Conservation (phyloP, 2,888 invertebrate species). For the Nephrotoma guestfalica region DNA sequence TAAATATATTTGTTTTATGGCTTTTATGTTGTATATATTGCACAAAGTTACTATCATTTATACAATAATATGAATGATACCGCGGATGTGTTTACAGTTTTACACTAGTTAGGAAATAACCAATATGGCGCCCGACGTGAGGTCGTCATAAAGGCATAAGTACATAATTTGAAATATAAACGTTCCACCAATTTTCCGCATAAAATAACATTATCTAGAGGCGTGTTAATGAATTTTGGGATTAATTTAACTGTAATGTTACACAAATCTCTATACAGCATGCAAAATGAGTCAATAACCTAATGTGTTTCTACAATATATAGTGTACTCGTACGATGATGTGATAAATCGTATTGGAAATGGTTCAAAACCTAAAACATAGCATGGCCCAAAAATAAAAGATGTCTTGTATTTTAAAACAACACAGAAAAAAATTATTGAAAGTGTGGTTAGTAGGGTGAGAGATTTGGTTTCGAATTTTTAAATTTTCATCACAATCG, state of each 20-base stretch:
- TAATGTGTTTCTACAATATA: too few relatives aligned
- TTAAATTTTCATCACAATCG: background rate
- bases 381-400: background rate
- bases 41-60: background rate
- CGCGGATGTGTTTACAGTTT: too few relatives aligned
- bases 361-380: background rate
- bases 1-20: background rate
- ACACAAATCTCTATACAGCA: too few relatives aligned
- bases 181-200: too few relatives aligned
- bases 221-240: too few relatives aligned
- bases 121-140: background rate
- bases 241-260: too few relatives aligned
- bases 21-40: background rate
- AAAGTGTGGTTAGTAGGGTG: background rate
- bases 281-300: too few relatives aligned
- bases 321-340: background rate
- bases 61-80: too few relatives aligned
- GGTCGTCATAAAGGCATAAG: background rate
- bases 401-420: background rate
- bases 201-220: too few relatives aligned
- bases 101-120: background rate
- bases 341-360: background rate
- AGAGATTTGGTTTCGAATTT: background rate
- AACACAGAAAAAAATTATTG: background rate
- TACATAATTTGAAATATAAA: too few relatives aligned